Evolutionary conservation across 2,888 invertebrate species (phyloP).

Genomic region (Eremobia ochroleuca): DNA sequence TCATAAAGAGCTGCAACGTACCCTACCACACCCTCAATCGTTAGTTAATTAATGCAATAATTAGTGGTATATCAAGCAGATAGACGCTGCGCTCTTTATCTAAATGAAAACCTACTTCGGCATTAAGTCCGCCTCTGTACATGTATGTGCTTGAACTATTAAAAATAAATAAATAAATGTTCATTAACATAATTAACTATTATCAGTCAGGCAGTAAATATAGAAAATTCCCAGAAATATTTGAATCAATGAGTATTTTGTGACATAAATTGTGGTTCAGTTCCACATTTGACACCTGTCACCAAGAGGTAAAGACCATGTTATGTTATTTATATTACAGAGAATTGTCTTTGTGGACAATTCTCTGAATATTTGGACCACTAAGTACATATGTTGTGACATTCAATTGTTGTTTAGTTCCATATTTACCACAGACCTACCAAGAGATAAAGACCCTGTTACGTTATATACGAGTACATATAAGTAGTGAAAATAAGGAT

Average conservation of each 20-base stretch:
- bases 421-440: neutral
- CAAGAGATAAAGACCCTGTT: neutral
- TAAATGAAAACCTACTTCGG: slow-evolving; percentile 6
- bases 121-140: too few species aligned
- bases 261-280: neutral
- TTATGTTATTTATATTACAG: neutral
- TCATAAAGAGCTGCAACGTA: neutral
- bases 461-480: neutral
- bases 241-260: neutral
- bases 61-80: neutral
- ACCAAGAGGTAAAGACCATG: neutral
- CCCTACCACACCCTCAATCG: neutral
- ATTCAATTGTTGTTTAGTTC: neutral
- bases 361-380: neutral
- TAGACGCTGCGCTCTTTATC: slow-evolving; percentile 16
- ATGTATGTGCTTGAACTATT: too few species aligned
- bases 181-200: slow-evolving; percentile 12
- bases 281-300: neutral
- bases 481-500: neutral
- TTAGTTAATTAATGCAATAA: slow-evolving; percentile 13
- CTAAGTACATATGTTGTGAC: neutral
- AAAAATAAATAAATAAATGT: too few species aligned
- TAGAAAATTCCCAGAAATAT: neutral
- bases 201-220: neutral
- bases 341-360: too few species aligned